Conservation (phyloP, 1,140 invertebrate species). For the Ips typographus region DNA sequence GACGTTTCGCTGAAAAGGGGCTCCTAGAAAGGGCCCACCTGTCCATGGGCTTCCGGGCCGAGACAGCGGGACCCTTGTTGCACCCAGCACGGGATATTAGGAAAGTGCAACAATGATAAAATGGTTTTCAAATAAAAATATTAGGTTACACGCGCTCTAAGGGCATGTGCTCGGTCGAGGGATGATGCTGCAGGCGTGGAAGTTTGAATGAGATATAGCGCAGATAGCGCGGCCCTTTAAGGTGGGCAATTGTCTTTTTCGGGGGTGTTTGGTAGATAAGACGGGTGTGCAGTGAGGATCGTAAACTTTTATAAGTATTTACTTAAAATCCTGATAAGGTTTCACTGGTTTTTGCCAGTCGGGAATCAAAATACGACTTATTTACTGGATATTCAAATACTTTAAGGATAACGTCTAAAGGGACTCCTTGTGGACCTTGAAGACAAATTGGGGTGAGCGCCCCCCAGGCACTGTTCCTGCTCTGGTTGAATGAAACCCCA, state of each 20-base stretch:
- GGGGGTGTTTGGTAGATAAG: not conserved
- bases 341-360: too few species aligned
- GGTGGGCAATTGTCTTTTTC: not conserved
- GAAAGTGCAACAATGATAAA: conserved; percentile 23
- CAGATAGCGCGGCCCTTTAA: not conserved
- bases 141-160: conserved; percentile 14
- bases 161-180: conserved; percentile 6
- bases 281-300: too few species aligned
- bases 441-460: too few species aligned
- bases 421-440: too few species aligned
- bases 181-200: not conserved
- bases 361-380: too few species aligned
- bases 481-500: too few species aligned
- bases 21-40: conserved; percentile 8
- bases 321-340: too few species aligned
- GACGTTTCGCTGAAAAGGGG: not conserved
- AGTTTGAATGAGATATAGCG: conserved; percentile 11
- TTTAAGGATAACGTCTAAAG: too few species aligned
- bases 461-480: too few species aligned
- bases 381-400: too few species aligned
- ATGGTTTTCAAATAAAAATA: conserved; percentile 26
- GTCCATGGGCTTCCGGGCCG: conserved; percentile 12
- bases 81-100: not conserved
- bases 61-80: not conserved
- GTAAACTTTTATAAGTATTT: too few species aligned